Conservation (phyloP, 2,888 invertebrate species). For the Galeopsomyia nigrocyanea region DNA sequence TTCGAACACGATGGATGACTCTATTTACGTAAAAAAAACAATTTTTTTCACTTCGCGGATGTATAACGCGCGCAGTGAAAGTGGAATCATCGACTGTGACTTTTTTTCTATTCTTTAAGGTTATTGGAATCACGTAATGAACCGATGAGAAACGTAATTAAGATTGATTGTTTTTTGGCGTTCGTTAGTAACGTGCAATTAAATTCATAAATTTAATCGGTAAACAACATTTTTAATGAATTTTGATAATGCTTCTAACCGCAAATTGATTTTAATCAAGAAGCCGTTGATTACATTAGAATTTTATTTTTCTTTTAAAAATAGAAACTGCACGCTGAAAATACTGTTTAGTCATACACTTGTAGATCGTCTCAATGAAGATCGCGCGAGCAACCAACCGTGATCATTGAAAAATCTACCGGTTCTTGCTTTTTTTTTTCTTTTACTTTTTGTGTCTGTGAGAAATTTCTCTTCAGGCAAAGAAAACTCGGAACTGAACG, state of each 20-base stretch:
- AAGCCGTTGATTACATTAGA: no score
- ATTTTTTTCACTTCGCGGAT: background rate
- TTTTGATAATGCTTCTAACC: no score
- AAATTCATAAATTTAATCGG: no score
- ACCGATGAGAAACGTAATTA: no score
- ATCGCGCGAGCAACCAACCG: constrained; percentile 20
- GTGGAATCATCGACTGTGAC: background rate
- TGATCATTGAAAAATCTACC: constrained; percentile 25
- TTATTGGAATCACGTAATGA: constrained; percentile 2
- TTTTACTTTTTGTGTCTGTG: constrained; percentile 7
- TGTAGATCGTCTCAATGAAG: constrained; percentile 26
- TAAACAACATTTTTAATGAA: no score
- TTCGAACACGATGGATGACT: no score
- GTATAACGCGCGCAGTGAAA: constrained; percentile 1
- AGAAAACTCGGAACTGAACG: background rate
- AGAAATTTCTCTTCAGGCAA: constrained; percentile 26
- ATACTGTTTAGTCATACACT: background rate
- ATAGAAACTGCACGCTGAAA: background rate
- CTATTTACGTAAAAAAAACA: background rate
- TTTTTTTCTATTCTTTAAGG: background rate
- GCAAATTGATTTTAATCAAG: no score
- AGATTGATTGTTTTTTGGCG: no score
- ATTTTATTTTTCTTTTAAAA: background rate
- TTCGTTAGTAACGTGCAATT: no score
- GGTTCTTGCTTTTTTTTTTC: constrained; percentile 17